Evolutionary conservation across 2,113 vertebrate species (phyloP).

Genomic region (Hydrolagus affinis): DNA sequence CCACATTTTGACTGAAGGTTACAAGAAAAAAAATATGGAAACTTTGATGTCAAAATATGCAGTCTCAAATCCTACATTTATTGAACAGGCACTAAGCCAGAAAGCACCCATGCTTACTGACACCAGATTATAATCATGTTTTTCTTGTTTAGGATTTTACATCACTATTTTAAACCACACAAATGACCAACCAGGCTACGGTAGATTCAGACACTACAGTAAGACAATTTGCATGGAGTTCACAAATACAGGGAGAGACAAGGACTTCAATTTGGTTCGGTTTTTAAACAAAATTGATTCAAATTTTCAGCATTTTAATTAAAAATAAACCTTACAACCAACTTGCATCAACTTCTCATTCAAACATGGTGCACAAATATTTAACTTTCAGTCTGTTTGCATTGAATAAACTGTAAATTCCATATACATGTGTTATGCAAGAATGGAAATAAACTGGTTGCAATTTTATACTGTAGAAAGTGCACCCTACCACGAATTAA

Average conservation of each 20-base stretch:
- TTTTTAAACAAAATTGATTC: not conserved
- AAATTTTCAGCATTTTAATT: slow-evolving; percentile 28
- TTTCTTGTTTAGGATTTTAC: not conserved
- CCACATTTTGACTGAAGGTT: too few species aligned
- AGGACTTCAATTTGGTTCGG: not conserved
- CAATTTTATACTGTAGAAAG: slow-evolving; percentile 19
- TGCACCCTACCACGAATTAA: slow-evolving; percentile 19
- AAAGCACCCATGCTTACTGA: not conserved
- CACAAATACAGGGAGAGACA: too few species aligned
- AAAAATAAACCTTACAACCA: slow-evolving; percentile 24
- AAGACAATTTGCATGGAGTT: not conserved
- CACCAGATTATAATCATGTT: not conserved
- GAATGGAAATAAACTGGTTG: slow-evolving; percentile 26
- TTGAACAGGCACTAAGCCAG: not conserved
- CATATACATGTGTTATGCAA: slow-evolving; percentile 2
- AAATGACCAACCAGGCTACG: not conserved
- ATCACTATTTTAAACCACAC: not conserved
- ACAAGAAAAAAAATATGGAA: not conserved
- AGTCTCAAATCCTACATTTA: not conserved
- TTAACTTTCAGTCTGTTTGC: not conserved
- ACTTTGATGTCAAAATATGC: not conserved
- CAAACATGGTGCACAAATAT: slow-evolving; percentile 24
- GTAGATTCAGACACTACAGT: not conserved
- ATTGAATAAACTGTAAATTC: slow-evolving; percentile 5
- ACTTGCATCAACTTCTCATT: slow-evolving; percentile 26